Percentiles rank a stretch among this genome's conserved stretches.
These are phyloP conservation scores for Amaurobius ferox DNA, from an alignment of 2,888 invertebrate species.

Conservation along the genomic window DNA sequence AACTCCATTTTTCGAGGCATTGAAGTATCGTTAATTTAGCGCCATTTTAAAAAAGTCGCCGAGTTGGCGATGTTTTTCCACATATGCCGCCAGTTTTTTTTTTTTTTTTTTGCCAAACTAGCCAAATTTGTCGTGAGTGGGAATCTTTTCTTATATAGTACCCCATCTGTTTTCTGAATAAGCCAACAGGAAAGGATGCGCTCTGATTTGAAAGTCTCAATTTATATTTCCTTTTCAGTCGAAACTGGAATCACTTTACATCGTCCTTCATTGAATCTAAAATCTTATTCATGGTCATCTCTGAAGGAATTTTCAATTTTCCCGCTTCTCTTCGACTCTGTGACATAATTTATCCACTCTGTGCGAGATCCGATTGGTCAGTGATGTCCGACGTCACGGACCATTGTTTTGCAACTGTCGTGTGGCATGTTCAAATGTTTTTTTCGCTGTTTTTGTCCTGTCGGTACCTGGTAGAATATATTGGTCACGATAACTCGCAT, in stretches of 20 bases:
- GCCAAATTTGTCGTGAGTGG: too few relatives aligned
- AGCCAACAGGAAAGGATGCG: too few relatives aligned
- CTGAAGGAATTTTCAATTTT: constrained; percentile 23
- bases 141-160: too few relatives aligned
- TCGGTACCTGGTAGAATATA: constrained; percentile 52
- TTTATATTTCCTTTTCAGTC: neutral
- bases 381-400: constrained; percentile 22
- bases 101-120: too few relatives aligned
- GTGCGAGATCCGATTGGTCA: constrained; percentile 21
- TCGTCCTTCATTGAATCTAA: neutral
- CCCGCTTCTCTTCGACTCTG: constrained; percentile 5
- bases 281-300: constrained; percentile 12
- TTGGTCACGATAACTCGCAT: constrained; percentile 53
- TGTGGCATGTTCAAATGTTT: constrained; percentile 25
- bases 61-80: too few relatives aligned
- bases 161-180: too few relatives aligned
- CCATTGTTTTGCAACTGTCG: constrained; percentile 33
- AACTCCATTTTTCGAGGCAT: too few relatives aligned
- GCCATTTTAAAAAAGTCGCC: too few relatives aligned
- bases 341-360: constrained; percentile 23
- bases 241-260: neutral
- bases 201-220: too few relatives aligned
- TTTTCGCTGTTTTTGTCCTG: constrained; percentile 58
- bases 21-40: too few relatives aligned
- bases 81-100: too few relatives aligned